Evolutionary conservation across 2,888 invertebrate species (phyloP), one percentile per base, ranked within the genome.

Genomic region (Apodemia zela): DNA sequence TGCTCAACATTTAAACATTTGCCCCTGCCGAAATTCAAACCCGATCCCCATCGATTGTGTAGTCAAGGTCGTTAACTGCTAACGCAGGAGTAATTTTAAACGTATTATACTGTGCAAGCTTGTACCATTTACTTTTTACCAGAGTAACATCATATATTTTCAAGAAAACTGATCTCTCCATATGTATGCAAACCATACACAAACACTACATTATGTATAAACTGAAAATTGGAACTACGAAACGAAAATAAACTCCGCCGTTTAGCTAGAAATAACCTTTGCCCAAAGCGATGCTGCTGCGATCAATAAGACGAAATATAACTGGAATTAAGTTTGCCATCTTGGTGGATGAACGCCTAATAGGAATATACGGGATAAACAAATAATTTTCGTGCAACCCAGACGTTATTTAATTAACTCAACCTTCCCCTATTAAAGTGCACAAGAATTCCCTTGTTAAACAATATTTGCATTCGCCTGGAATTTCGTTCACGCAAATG

Each of bases 311-410:
- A 18, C 21, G 13, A 80, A 85, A 87, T 85, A 84, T 81, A 82
- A 86, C 84, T 81, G 75, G 81, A 82, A 85, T 78, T 77, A 77
- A 84, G 75, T 79, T 78, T 72, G 77, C 73, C 73, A 81, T 84
- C 76, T 79, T 73, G 70, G 75, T 72, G 76, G 81, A 83, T 79
- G 84, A 84, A n/a, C 45, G n/a, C 45, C n/a, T 4, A 45, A 45
- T 45, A 45, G 45, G 45, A 45, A 75, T 78, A 76, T 80, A 80
- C 79, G 80, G 79, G 74, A 79, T 73, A 85, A 83, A 87, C 89
- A 87, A 89, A 89, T 89, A 87, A 89, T 90, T 70, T 89, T 85
- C 84, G 85, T 81, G 86, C 88, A 89, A 91, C 84, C 84, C 74
- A 15, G 75, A 76, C 81, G 80, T 83, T 86, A 87, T 90, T 91